Evolutionary conservation across 2,888 invertebrate genomes (phyloP).

Genomic region (Plebejus argus): DNA sequence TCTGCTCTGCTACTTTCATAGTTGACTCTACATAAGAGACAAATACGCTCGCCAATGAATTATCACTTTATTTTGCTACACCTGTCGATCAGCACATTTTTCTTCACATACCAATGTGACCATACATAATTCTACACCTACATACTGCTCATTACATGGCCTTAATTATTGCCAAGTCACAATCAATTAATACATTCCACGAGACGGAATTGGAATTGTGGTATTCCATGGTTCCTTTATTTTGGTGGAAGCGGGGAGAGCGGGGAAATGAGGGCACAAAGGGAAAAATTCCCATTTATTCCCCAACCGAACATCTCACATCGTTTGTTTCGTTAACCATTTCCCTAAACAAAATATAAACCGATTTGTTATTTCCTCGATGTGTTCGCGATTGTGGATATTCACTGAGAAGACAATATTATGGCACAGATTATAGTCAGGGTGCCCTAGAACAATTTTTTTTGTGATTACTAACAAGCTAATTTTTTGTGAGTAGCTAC

Average conservation of each 20-base stretch:
- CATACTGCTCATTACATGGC: neutral
- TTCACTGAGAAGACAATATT: neutral
- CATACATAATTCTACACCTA: too few species aligned
- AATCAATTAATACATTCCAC: neutral
- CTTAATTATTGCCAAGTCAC: neutral
- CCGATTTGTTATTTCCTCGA: neutral
- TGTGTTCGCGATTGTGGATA: neutral
- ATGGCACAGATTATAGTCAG: too few species aligned
- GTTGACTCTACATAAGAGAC: too few species aligned
- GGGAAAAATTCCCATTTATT: conserved; percentile 2
- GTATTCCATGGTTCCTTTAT: conserved; percentile 3
- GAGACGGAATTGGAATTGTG: neutral
- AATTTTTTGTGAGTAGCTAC: too few species aligned
- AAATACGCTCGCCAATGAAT: too few species aligned
- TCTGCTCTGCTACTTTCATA: too few species aligned
- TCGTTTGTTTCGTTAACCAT: neutral
- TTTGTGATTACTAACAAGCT: too few species aligned
- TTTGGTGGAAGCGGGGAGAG: neutral
- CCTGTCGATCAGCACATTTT: too few species aligned
- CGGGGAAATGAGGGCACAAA: neutral
- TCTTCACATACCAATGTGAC: too few species aligned
- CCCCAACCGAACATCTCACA: neutral
- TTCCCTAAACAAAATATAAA: conserved; percentile 16
- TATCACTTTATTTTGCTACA: too few species aligned
- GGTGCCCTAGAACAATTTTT: too few species aligned